Evolutionary conservation across 2,888 invertebrate species (phyloP).

Genomic region (Siphonodentalium dalli): DNA sequence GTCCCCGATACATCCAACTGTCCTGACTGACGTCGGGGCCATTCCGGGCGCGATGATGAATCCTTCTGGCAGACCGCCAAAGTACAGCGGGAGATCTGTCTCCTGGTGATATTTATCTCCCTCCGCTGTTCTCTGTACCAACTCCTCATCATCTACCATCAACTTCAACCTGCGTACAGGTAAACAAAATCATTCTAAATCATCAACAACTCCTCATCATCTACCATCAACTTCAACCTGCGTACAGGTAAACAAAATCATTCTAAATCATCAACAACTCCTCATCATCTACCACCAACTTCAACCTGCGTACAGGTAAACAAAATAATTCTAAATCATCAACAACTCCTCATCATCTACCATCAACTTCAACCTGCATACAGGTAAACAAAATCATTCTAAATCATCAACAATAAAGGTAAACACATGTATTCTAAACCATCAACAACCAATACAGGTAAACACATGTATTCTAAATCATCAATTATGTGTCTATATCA

Average conservation of each 20-base stretch:
- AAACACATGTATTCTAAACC: no score
- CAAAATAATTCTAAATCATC: no score
- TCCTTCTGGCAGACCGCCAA: slow-evolving; percentile 82
- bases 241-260: slow-evolving; percentile 5
- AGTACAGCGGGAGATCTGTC: slow-evolving; percentile 71
- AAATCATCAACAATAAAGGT: no score
- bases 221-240: slow-evolving; percentile 78
- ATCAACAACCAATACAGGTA: no score
- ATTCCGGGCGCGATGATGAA: slow-evolving; percentile 67
- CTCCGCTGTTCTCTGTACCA: slow-evolving; percentile 53
- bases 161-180: slow-evolving; percentile 70
- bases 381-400: slow-evolving; percentile 1
- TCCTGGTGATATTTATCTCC: slow-evolving; percentile 32
- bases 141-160: slow-evolving; percentile 85
- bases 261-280: no score
- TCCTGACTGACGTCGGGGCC: slow-evolving; percentile 68
- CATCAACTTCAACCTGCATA: slow-evolving; percentile 72
- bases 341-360: slow-evolving; percentile 85
- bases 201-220: slow-evolving; percentile 82
- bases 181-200: no score
- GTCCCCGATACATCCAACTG: slow-evolving; percentile 92
- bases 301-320: slow-evolving; percentile 65
- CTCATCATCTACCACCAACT: slow-evolving; percentile 85
- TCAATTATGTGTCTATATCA: no score
- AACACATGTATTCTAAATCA: no score